Percentiles rank a stretch among this genome's conserved stretches.
phyloP scores from a whole-genome alignment of 2,888 invertebrate species.

The Eudiplozoon nipponicum region DNA sequence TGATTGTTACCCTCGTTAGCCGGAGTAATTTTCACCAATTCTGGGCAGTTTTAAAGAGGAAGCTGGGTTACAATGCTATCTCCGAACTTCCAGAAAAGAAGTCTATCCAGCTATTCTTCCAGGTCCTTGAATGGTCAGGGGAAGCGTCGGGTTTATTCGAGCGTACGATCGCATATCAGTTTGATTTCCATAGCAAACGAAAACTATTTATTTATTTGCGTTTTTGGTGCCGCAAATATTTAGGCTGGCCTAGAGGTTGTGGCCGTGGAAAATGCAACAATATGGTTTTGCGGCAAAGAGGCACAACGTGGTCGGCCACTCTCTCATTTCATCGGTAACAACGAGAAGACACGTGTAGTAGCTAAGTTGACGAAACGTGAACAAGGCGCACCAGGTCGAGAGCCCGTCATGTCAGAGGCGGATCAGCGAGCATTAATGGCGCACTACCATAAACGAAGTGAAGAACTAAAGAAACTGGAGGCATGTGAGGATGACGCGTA shows the following conservation, averaged over 20 bases:
- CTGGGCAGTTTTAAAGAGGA: no score
- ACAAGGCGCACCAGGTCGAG: slow-evolving; percentile 31
- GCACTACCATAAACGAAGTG: slow-evolving; percentile 44
- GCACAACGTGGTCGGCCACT: slow-evolving; percentile 41
- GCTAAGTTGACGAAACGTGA: slow-evolving; percentile 50
- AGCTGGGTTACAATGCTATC: no score
- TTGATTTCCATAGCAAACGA: no score
- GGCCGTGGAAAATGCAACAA: slow-evolving; percentile 33
- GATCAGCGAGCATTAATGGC: slow-evolving; percentile 55
- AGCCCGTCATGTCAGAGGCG: slow-evolving; percentile 50
- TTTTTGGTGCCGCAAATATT: no score
- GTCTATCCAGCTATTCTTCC: no score
- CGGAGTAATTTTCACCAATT: no score
- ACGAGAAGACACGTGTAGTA: slow-evolving; percentile 50
- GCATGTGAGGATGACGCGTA: slow-evolving; percentile 48
- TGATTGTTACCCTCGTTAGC: no score
- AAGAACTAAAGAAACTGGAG: slow-evolving; percentile 48
- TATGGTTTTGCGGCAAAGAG: slow-evolving; percentile 74
- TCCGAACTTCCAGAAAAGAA: no score
- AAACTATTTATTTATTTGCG: no score
- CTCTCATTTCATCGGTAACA: slow-evolving; percentile 44
- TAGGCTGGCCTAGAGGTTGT: slow-evolving; percentile 31
- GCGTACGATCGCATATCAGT: no score
- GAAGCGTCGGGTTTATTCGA: no score
- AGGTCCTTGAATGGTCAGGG: no score